Conservation (phyloP, 2,888 invertebrate species). For the Acanthopleura granulata region DNA sequence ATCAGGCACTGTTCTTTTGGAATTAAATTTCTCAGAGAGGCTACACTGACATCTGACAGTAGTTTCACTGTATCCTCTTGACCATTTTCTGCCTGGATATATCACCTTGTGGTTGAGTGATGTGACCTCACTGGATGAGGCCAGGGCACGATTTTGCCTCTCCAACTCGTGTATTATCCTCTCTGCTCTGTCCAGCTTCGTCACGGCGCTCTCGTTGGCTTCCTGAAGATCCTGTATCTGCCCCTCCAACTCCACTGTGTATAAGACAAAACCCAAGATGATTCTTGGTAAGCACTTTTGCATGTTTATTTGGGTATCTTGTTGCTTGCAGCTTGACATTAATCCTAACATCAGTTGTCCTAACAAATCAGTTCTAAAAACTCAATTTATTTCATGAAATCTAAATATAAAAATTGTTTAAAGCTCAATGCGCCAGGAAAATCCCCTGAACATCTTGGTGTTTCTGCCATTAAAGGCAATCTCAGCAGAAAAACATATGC, state of each 20-base stretch:
- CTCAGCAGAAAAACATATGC: conserved; percentile 1
- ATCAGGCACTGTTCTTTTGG: no score
- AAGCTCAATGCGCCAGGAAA: no score
- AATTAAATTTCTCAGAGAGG: no score
- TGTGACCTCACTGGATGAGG: no score
- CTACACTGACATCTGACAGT: not conserved
- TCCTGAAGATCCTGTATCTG: conserved; percentile 64
- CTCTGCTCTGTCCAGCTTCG: conserved; percentile 46
- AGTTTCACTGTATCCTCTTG: no score
- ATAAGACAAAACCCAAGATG: not conserved
- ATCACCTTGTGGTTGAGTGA: not conserved
- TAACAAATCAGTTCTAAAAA: no score
- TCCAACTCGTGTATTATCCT: conserved; percentile 45
- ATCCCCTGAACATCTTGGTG: no score
- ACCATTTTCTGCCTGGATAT: not conserved
- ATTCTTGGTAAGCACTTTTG: not conserved
- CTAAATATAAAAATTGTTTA: no score
- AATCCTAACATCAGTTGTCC: no score
- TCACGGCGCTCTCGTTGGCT: conserved; percentile 55
- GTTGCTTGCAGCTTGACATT: not conserved
- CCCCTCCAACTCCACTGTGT: conserved; percentile 60
- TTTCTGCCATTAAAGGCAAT: no score
- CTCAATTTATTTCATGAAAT: no score
- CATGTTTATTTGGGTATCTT: not conserved
- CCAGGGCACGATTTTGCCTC: conserved; percentile 49